Conservation (phyloP, 1,140 invertebrate species). For the Microplitis demolitor region DNA sequence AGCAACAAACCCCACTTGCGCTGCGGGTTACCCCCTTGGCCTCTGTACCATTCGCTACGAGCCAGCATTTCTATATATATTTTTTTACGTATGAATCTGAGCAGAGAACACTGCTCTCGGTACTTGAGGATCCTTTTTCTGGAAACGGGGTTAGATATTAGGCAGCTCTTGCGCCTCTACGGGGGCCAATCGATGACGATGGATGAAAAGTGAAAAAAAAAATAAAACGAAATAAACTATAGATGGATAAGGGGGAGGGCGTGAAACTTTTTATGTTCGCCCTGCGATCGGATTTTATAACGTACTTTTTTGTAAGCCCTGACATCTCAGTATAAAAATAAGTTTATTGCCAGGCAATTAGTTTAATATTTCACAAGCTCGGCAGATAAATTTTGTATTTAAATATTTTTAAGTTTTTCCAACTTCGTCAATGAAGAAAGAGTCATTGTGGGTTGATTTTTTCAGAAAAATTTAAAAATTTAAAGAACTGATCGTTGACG, state of each 20-base stretch:
- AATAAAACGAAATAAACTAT: too few species aligned
- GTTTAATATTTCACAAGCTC: not conserved
- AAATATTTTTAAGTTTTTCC: too few species aligned
- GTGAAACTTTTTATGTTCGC: slow-evolving; percentile 6
- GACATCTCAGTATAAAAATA: too few species aligned
- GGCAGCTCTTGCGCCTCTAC: slow-evolving; percentile 22
- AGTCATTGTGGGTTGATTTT: too few species aligned
- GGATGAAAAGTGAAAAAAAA: slow-evolving; percentile 8
- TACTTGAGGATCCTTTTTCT: slow-evolving; percentile 17
- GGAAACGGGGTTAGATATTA: slow-evolving; percentile 33
- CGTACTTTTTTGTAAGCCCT: slow-evolving; percentile 21
- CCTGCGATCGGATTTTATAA: slow-evolving; percentile 25
- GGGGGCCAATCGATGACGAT: slow-evolving; percentile 21
- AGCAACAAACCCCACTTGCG: slow-evolving; percentile 19
- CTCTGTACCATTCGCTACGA: not conserved
- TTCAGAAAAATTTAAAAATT: too few species aligned
- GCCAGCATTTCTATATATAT: slow-evolving; percentile 25
- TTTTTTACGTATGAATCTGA: too few species aligned
- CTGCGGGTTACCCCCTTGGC: slow-evolving; percentile 22
- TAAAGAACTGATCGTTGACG: too few species aligned
- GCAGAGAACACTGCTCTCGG: not conserved
- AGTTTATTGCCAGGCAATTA: slow-evolving; percentile 9
- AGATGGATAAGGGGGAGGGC: not conserved
- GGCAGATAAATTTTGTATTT: not conserved
- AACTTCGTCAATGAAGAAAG: not conserved